These are phyloP conservation scores for Metridium senile DNA, from an alignment of 92 coral and sea anemone genomes.

Conservation along the genomic window DNA sequence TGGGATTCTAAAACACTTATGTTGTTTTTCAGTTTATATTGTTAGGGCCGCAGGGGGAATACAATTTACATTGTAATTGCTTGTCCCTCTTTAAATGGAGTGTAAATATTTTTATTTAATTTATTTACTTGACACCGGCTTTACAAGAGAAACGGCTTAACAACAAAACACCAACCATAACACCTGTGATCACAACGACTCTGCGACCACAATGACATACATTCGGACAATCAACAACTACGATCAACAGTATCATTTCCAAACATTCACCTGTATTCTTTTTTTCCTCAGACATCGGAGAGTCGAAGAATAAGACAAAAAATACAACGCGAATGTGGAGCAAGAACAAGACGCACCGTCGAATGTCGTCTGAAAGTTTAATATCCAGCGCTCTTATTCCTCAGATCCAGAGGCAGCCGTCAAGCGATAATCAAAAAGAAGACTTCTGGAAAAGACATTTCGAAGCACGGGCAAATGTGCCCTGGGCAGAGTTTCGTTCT, in stretches of 20 bases:
- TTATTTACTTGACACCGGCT: no score
- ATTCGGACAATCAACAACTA: not conserved
- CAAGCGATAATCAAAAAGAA: conserved; percentile 10
- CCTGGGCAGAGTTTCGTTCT: conserved; percentile 58
- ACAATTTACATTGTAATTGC: no score
- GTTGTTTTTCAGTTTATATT: no score
- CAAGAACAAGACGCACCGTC: conserved; percentile 17
- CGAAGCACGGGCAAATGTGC: conserved; percentile 15
- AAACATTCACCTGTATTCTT: not conserved
- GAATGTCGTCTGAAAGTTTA: conserved; percentile 16
- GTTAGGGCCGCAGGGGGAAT: no score
- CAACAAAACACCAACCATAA: no score
- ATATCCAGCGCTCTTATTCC: not conserved
- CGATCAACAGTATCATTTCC: no score
- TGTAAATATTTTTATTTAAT: no score
- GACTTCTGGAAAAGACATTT: conserved; percentile 73
- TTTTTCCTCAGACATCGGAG: not conserved
- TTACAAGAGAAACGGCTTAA: no score
- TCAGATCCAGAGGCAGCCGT: not conserved
- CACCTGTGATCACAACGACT: no score
- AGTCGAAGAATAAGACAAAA: not conserved
- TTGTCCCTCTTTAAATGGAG: no score
- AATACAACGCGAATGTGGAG: not conserved
- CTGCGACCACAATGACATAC: no score
- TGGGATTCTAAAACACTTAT: no score